Evolutionary conservation across 2,888 invertebrate species (phyloP), one percentile per base, ranked within the genome.

Genomic region (Hypsopygia costalis): DNA sequence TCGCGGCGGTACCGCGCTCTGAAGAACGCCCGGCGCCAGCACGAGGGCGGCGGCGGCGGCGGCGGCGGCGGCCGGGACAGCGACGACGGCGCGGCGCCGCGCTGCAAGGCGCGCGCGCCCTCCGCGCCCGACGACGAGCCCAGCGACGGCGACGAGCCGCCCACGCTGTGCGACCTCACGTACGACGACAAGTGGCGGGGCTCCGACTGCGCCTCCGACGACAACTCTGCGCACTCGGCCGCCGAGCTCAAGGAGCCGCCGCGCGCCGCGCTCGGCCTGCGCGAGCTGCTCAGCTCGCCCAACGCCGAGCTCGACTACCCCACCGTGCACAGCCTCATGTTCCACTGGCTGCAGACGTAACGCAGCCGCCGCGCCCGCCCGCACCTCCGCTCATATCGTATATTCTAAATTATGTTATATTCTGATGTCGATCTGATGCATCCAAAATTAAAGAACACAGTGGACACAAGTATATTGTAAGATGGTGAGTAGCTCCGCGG

Each of bases 341-440:
- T 88, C 60, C 88, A 88, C 64, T 88, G 88, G 88, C 68, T 88
- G 65, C 88, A 88, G 55, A 87, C 88, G 79, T 88, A 88, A 80
- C 86, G 67, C 51, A 22, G 12, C 34, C n/a, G 38, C 44, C 27
- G 52, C 25, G 41, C 11, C 43, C 31, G 49, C 43, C 47, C 40
- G 47, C 47, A 40, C 46, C 39, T 16, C 35, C 46, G 44, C 60
- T 58, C 52, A 51, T 58, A 51, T 58, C 48, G 46, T 48, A 37
- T 47, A 51, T 55, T 52, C 34, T 39, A 40, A 54, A 48, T 52
- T 46, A 31, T 47, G 36, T 42, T 40, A 30, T 25, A n/a, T 20
- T 44, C 16, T 42, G 16, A 28, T 37, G 40, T 31, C 40, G 5
- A 41, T 40, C 33, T 35, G 16, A 43, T 33, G 36, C 42, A 31